Percentiles rank a stretch among this genome's conserved stretches.
phyloP scores from a whole-genome alignment of 1,140 invertebrate species.

The Habropoda laboriosa region DNA sequence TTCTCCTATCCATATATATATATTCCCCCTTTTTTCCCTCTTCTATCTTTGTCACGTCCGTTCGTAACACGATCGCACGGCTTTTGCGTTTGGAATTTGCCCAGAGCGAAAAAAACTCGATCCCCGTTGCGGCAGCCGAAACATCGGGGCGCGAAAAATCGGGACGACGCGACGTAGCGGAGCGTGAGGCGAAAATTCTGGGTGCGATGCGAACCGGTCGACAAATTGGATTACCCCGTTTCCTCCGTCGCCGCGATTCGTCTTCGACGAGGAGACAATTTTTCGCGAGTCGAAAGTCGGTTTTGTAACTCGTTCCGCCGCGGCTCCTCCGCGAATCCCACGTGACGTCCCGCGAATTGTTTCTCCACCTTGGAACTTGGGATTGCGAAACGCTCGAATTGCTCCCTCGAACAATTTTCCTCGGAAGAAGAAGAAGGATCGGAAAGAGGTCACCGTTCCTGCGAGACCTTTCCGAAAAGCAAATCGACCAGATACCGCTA shows the following conservation, averaged over 20 bases:
- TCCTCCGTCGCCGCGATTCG: background rate
- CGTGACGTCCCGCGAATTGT: background rate
- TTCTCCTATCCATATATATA: background rate
- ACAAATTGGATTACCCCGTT: conserved; percentile 14
- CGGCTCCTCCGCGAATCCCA: background rate
- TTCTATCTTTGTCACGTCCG: background rate
- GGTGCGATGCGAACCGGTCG: background rate
- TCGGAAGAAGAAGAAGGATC: too few relatives aligned
- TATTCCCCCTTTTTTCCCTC: too few relatives aligned
- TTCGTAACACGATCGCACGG: conserved; percentile 1
- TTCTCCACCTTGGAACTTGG: background rate
- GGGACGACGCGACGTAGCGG: background rate
- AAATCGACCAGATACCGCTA: too few relatives aligned
- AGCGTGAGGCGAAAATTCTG: background rate
- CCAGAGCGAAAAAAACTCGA: background rate
- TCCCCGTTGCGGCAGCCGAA: background rate
- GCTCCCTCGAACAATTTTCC: too few relatives aligned
- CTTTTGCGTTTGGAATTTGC: conserved; percentile 10
- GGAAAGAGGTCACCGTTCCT: background rate
- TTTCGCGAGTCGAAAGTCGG: background rate
- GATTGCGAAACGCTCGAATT: background rate
- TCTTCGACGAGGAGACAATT: conserved; percentile 22
- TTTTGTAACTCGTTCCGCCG: background rate
- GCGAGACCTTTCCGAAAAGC: background rate
- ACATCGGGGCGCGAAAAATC: conserved; percentile 3